Conservation (phyloP, 2,113 vertebrate species). For the Cyprinodon brontotheroides region DNA sequence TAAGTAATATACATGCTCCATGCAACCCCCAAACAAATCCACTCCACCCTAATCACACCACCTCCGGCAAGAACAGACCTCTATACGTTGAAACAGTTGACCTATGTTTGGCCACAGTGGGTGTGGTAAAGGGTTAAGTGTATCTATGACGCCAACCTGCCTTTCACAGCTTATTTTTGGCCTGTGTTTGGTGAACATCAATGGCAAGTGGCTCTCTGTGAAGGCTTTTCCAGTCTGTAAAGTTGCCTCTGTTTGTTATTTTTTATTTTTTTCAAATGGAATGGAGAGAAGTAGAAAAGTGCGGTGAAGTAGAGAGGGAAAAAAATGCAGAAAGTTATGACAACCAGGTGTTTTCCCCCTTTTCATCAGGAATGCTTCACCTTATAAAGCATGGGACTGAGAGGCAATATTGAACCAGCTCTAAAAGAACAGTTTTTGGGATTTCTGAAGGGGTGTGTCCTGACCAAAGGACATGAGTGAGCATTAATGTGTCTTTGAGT, state of each 20-base stretch:
- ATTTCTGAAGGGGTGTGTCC: slow-evolving; percentile 56
- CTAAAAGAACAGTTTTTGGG: slow-evolving; percentile 49
- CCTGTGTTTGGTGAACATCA: slow-evolving; percentile 51
- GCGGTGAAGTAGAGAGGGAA: slow-evolving; percentile 18
- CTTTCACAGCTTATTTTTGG: slow-evolving; percentile 72
- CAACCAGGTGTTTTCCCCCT: slow-evolving; percentile 77
- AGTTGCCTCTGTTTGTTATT: slow-evolving; percentile 76
- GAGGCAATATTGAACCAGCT: slow-evolving; percentile 43
- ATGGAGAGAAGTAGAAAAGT: slow-evolving; percentile 52
- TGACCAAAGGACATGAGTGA: slow-evolving; percentile 44
- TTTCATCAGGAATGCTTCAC: slow-evolving; percentile 76
- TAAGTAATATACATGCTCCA: slow-evolving; percentile 39
- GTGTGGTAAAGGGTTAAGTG: slow-evolving; percentile 67
- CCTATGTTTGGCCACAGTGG: slow-evolving; percentile 58
- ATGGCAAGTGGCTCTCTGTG: slow-evolving; percentile 57
- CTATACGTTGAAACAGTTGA: slow-evolving; percentile 49
- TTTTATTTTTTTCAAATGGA: slow-evolving; percentile 73
- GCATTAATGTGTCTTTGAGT: slow-evolving; percentile 55
- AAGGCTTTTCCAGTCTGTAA: slow-evolving; percentile 73
- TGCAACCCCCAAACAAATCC: slow-evolving; percentile 37
- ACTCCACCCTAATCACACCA: slow-evolving; percentile 56
- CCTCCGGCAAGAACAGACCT: slow-evolving; percentile 62
- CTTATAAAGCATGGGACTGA: slow-evolving; percentile 73
- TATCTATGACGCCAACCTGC: slow-evolving; percentile 63
- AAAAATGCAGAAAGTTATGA: slow-evolving; percentile 62